Conservation (phyloP, 2,797 vertebrate genomes). For the Myotis findleyi region DNA sequence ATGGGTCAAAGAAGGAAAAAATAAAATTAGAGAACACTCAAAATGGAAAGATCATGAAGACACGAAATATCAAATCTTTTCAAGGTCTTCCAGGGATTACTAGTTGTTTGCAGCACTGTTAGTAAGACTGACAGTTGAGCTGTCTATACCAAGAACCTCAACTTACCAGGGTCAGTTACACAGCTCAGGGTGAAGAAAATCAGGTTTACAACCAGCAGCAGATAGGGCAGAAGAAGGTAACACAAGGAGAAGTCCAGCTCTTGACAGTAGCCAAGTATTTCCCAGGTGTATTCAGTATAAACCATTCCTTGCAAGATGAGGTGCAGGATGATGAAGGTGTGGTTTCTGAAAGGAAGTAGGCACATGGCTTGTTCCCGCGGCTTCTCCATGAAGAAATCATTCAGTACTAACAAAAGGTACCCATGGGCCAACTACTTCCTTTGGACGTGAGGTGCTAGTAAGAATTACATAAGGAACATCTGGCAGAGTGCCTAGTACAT, state of each 20-base stretch:
- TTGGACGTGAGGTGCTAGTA: not conserved
- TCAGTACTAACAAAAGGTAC: not conserved
- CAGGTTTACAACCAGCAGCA: slow-evolving; percentile 90
- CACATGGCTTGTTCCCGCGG: not conserved
- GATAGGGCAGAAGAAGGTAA: slow-evolving; percentile 92
- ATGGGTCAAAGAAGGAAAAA: not conserved
- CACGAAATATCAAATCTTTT: accelerated
- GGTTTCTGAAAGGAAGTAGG: slow-evolving; percentile 88
- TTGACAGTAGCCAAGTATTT: slow-evolving; percentile 93
- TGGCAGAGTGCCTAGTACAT: not conserved
- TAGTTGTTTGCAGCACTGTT: not conserved
- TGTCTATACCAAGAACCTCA: accelerated
- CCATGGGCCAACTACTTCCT: not conserved
- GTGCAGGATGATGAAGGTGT: slow-evolving; percentile 92
- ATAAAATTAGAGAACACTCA: not conserved
- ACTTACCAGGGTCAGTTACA: slow-evolving; percentile 92
- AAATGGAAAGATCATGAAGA: not conserved
- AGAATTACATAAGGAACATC: not conserved
- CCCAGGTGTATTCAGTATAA: slow-evolving; percentile 94
- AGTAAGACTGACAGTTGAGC: not conserved
- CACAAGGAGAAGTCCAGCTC: slow-evolving; percentile 91
- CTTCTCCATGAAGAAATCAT: not conserved
- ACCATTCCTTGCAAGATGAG: slow-evolving; percentile 91
- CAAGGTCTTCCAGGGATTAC: not conserved
- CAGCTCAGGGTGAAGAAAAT: slow-evolving; percentile 93